Evolutionary conservation across 2,888 invertebrate species (phyloP).

Genomic region (Hypsopygia costalis): DNA sequence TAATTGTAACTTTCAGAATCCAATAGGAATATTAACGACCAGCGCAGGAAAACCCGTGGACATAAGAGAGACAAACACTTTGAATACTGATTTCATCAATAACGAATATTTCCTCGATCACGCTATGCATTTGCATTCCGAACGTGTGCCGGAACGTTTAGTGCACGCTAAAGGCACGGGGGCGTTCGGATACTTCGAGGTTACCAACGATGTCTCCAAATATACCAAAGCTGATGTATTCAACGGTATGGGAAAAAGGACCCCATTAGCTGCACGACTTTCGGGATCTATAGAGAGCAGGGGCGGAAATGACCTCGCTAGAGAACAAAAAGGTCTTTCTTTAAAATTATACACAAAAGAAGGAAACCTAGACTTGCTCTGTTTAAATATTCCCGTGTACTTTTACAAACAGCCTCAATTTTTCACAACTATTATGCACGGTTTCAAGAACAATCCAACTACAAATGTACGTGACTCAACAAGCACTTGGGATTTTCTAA

Average conservation of each 20-base stretch:
- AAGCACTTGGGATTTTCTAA: constrained; percentile 94
- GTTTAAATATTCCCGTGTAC: constrained; percentile 92
- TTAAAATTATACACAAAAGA: constrained; percentile 94
- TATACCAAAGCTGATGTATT: constrained; percentile 82
- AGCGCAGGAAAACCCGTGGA: constrained; percentile 88
- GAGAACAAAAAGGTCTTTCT: constrained; percentile 93
- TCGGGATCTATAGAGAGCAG: constrained; percentile 90
- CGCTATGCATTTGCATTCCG: constrained; percentile 85
- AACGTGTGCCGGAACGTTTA: constrained; percentile 93
- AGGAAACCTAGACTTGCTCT: constrained; percentile 93
- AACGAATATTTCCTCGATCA: constrained; percentile 81
- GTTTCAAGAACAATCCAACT: constrained; percentile 95
- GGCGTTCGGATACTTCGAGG: constrained; percentile 89
- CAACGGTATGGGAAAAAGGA: constrained; percentile 83
- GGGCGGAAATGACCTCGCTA: constrained; percentile 90
- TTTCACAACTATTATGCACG: constrained; percentile 91
- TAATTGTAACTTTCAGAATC: constrained; percentile 33
- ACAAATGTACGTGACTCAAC: constrained; percentile 90
- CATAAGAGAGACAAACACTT: constrained; percentile 69
- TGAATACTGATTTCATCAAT: constrained; percentile 35
- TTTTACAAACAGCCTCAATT: constrained; percentile 91
- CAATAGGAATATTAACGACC: constrained; percentile 75
- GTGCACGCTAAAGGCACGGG: constrained; percentile 96
- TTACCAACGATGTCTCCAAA: constrained; percentile 87
- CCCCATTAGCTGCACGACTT: constrained; percentile 86